Base-by-base conservation (phyloP, 2,888 invertebrate genomes). In the Amphiduros pacificus region DNA sequence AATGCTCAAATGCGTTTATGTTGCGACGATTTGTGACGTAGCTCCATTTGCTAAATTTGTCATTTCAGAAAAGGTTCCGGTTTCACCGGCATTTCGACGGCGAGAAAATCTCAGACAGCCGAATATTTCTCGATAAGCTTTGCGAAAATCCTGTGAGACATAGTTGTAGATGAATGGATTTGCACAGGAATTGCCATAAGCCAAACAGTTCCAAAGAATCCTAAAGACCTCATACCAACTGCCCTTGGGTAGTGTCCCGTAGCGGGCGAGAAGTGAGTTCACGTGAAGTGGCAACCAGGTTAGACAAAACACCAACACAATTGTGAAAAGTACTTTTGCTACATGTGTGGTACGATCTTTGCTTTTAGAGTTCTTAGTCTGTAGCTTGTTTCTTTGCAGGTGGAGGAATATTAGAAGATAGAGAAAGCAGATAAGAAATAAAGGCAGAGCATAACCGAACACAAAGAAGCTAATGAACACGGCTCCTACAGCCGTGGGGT, bases 131-230 rank as follows among this genome's bases (percentile, higher is more conserved):
- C 54, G 36, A 49, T 61, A 61, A 49, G 55, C 36, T 41, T 54
- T 63, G 1, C 63, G 26, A 57, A 66, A 66, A 17, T 66, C 66
- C 27, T 48, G 44, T 24, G 63, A 63, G 27, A 52, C 61, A 20
- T 63, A 63, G 55, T 63, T 63, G 48, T 66, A 66, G 50, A 66
- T 66, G 55, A 66, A 49, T 24, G 66, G 66, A 41, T 66, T 66
- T 14, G 66, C 66, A 27, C 63, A 63, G 22, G 63, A 63, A 55
- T 66, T 66, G 9, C 63, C 61, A 40, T 61, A 66, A 20, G 66
- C 60, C 63, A 66, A 53, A 41, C 57, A 60, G 40, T 57, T 53
- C 63, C 62, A 66, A 17, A 66, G 44, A 0, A 64, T 56, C 0
- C 61, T 24, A 31, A 64, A 53, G 29, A 64, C 58, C 54, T 61